Percentiles rank a stretch among this genome's conserved stretches.
Evolutionary conservation across 2,797 vertebrate species (phyloP).

Genomic region (Acanthurus tractus): DNA sequence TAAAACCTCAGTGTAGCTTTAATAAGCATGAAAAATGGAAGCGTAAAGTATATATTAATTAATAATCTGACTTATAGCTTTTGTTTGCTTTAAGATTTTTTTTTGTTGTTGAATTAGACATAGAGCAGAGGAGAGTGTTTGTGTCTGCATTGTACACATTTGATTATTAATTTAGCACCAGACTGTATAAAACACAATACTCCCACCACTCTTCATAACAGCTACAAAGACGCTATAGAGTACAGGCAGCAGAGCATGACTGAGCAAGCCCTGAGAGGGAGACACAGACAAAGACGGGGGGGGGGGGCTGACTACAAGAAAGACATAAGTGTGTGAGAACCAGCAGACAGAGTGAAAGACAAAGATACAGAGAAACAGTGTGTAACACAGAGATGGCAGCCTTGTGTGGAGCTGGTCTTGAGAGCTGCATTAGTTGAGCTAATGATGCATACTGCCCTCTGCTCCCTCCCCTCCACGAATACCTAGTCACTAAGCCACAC

Average conservation of each 20-base stretch:
- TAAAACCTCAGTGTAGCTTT: neutral
- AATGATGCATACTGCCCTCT: conserved; percentile 66
- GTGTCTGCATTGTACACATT: conserved; percentile 15
- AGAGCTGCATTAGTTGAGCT: conserved; percentile 70
- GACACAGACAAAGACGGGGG: conserved; percentile 15
- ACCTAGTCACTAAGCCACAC: conserved; percentile 31
- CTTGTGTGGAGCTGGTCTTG: conserved; percentile 51
- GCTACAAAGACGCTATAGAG: conserved; percentile 78
- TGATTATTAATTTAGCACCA: conserved; percentile 59
- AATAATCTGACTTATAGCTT: conserved; percentile 28
- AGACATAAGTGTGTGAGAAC: conserved; percentile 60
- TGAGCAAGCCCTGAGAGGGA: conserved; percentile 60
- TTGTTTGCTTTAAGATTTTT: conserved; percentile 17
- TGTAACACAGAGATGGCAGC: conserved; percentile 58
- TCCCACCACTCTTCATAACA: conserved; percentile 60
- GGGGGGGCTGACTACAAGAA: conserved; percentile 33
- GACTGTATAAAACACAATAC: conserved; percentile 48
- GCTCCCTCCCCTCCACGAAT: conserved; percentile 47
- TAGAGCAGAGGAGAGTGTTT: neutral
- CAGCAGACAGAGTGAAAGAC: conserved; percentile 42
- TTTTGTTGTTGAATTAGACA: neutral
- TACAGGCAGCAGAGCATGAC: conserved; percentile 78
- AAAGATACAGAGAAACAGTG: conserved; percentile 46
- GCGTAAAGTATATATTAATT: neutral
- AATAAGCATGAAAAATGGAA: conserved; percentile 5